Conservation (phyloP, 2,113 vertebrate species). For the Pseudorasbora parva region DNA sequence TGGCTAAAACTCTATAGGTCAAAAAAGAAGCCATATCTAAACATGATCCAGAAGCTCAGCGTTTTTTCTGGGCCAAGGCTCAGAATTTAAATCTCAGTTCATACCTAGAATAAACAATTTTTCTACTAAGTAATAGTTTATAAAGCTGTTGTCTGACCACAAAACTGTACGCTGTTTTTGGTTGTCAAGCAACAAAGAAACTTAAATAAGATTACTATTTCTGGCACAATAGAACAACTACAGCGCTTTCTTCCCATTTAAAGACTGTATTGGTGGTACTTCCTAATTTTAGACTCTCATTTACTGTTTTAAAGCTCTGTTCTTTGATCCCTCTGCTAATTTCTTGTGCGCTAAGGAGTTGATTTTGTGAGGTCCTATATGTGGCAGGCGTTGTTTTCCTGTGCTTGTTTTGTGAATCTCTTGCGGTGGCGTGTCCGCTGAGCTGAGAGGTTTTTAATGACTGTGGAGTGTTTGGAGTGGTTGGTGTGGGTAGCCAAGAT, state of each 20-base stretch:
- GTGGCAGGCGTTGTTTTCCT: conserved; percentile 21
- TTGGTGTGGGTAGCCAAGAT: conserved; percentile 59
- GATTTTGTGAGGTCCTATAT: conserved; percentile 29
- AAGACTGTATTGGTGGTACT: neutral
- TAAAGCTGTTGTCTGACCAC: no score
- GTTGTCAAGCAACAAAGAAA: no score
- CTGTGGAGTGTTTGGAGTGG: conserved; percentile 57
- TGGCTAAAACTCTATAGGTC: no score
- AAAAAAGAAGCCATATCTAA: no score
- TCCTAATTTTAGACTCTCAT: conserved; percentile 1
- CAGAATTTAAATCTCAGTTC: no score
- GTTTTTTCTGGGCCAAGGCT: no score
- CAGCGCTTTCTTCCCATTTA: conserved; percentile 9
- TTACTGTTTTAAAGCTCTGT: neutral
- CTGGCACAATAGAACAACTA: neutral
- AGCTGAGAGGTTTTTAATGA: conserved; percentile 58
- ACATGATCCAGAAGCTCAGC: no score
- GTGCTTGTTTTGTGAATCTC: conserved; percentile 57
- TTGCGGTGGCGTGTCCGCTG: conserved; percentile 48
- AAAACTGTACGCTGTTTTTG: no score
- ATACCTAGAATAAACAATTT: no score
- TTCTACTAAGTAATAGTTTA: no score
- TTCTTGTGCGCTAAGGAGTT: neutral
- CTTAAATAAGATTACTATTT: conserved; percentile 10
- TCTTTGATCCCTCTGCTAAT: conserved; percentile 38